phyloP scores from a whole-genome alignment of 2,797 vertebrate species.

The Lithobates pipiens region DNA sequence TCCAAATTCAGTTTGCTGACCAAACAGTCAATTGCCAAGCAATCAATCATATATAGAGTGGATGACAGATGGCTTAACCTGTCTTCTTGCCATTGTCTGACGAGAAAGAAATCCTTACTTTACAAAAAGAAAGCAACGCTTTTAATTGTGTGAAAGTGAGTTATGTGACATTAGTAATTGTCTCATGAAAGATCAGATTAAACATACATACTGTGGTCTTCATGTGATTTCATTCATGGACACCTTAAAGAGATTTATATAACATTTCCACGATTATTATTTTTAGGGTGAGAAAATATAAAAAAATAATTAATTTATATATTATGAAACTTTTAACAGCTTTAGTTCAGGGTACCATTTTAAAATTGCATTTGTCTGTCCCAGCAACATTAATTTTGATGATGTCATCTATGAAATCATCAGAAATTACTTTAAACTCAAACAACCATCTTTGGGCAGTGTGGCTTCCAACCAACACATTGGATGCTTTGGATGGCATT shows the following conservation, averaged over 20 bases:
- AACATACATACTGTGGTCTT: background rate
- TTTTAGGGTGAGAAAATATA: background rate
- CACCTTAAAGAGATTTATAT: background rate
- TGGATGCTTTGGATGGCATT: too few species aligned
- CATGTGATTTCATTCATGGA: background rate
- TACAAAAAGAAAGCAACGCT: background rate
- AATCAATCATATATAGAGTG: slow-evolving; percentile 45
- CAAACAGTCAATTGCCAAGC: slow-evolving; percentile 43
- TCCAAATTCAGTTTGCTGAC: slow-evolving; percentile 10
- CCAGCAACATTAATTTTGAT: too few species aligned
- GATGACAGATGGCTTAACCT: slow-evolving; percentile 26
- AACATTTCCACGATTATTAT: background rate
- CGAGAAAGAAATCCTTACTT: slow-evolving; percentile 1
- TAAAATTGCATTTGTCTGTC: too few species aligned
- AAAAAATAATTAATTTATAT: background rate
- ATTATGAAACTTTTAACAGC: too few species aligned
- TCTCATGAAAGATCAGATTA: background rate
- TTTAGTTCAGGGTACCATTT: too few species aligned
- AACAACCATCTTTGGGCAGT: too few species aligned
- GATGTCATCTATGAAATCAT: too few species aligned
- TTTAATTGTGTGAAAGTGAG: background rate
- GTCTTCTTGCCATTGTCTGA: slow-evolving; percentile 13
- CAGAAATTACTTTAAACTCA: too few species aligned
- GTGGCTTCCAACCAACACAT: too few species aligned
- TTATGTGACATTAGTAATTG: background rate